These are phyloP conservation scores for Chaunax sp. DNA, from an alignment of 2,797 vertebrate genomes.

Conservation along the genomic window DNA sequence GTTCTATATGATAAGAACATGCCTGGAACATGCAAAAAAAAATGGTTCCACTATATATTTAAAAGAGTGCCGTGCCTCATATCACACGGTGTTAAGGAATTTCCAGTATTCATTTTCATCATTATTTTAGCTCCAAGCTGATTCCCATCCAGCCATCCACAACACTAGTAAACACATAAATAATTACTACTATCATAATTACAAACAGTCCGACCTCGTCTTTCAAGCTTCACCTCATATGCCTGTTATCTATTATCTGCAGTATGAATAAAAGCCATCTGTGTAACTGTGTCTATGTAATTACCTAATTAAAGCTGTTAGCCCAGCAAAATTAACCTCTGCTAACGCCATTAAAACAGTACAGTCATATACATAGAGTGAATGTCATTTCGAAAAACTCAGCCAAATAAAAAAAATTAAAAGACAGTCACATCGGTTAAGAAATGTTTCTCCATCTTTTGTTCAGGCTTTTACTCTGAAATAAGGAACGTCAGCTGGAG, in stretches of 20 bases:
- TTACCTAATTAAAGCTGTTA: slow-evolving; percentile 34
- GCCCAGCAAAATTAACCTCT: slow-evolving; percentile 20
- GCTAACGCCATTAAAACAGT: neutral
- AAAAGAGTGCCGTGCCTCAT: too few species aligned
- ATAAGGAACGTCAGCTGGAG: neutral
- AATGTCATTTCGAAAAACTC: too few species aligned
- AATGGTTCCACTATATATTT: too few species aligned
- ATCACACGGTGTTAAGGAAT: neutral
- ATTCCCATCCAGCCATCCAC: neutral
- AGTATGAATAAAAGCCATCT: slow-evolving; percentile 16
- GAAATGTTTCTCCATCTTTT: neutral
- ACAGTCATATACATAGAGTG: neutral
- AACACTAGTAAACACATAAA: neutral
- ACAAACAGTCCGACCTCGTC: neutral
- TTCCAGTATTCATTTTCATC: neutral
- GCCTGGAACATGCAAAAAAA: too few species aligned
- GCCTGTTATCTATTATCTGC: neutral
- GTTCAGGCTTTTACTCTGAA: neutral
- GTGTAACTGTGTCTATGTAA: slow-evolving; percentile 6
- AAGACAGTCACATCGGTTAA: neutral
- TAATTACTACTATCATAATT: neutral
- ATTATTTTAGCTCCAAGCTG: neutral
- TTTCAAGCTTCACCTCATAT: slow-evolving; percentile 1
- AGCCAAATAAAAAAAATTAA: neutral
- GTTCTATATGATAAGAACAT: too few species aligned